phyloP scores from a whole-genome alignment of 2,113 vertebrate species.

The Orthonyx spaldingii region DNA sequence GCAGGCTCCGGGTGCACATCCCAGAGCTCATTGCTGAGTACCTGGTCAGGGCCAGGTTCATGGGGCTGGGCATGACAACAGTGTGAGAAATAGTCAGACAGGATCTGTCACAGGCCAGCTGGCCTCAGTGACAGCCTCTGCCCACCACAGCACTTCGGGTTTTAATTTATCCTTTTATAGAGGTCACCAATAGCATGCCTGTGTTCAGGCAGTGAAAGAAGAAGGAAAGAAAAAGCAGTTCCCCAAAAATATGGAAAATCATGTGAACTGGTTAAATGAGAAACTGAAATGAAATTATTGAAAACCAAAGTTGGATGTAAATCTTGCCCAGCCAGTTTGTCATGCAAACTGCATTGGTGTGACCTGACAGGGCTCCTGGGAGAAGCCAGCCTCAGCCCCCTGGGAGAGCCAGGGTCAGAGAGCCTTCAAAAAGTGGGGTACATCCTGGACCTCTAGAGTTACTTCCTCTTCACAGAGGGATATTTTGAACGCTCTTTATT shows the following conservation, averaged over 20 bases:
- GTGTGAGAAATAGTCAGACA: neutral
- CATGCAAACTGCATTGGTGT: neutral
- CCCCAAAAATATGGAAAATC: neutral
- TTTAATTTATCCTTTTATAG: neutral
- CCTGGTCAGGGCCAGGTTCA: neutral
- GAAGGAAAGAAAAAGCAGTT: neutral
- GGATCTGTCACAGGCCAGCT: neutral
- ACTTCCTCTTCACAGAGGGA: neutral
- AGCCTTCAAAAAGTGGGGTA: neutral
- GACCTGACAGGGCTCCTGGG: neutral
- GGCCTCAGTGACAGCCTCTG: neutral
- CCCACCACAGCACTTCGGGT: neutral
- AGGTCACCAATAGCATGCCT: fast-evolving
- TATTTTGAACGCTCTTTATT: neutral
- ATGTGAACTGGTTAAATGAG: neutral
- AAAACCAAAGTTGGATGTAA: neutral
- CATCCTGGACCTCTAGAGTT: neutral
- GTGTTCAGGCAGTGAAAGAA: neutral
- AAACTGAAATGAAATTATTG: neutral
- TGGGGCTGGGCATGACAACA: fast-evolving
- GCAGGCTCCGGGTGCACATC: neutral
- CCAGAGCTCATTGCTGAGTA: neutral
- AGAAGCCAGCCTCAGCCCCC: neutral
- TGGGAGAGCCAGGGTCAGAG: neutral
- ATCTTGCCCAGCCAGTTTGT: neutral